These are phyloP conservation scores for human DNA, from an alignment of 2,113 vertebrate species.

Conservation along the genomic window DNA sequence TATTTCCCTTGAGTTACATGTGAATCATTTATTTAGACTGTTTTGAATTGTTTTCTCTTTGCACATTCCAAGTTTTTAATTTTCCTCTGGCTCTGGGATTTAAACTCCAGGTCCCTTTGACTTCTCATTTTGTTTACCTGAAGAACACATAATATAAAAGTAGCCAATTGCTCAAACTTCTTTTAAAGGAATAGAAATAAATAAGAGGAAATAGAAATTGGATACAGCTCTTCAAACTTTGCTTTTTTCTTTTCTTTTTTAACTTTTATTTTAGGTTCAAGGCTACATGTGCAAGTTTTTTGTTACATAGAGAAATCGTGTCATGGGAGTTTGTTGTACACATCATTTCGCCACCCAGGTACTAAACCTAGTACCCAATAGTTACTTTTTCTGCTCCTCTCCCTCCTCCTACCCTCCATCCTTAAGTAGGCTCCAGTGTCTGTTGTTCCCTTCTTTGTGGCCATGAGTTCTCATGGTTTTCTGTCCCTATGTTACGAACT, in stretches of 20 bases:
- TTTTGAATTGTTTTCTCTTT: neutral
- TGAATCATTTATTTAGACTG: slow-evolving; percentile 1
- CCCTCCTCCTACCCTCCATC: too few relatives aligned
- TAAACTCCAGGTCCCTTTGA: neutral
- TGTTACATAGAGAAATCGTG: too few relatives aligned
- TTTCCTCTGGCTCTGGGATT: neutral
- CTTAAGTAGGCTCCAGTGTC: too few relatives aligned
- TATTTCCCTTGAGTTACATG: neutral
- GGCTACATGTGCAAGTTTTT: too few relatives aligned
- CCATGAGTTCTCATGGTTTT: too few relatives aligned
- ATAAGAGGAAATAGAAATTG: neutral
- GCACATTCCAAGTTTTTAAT: neutral
- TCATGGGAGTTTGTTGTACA: too few relatives aligned
- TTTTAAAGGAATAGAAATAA: neutral
- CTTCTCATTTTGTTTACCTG: neutral
- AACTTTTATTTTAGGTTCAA: too few relatives aligned
- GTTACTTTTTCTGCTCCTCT: too few relatives aligned
- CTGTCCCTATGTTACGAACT: neutral
- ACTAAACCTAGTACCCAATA: too few relatives aligned
- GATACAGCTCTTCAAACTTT: neutral
- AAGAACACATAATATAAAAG: neutral
- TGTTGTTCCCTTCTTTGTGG: too few relatives aligned
- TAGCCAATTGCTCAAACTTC: neutral
- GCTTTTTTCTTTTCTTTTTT: neutral
- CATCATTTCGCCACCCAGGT: too few relatives aligned